A percentile compares a stretch with the other conserved stretches of the same genome.
phyloP scores from a whole-genome alignment of 2,797 vertebrate species.

The Protonibea diacanthus region DNA sequence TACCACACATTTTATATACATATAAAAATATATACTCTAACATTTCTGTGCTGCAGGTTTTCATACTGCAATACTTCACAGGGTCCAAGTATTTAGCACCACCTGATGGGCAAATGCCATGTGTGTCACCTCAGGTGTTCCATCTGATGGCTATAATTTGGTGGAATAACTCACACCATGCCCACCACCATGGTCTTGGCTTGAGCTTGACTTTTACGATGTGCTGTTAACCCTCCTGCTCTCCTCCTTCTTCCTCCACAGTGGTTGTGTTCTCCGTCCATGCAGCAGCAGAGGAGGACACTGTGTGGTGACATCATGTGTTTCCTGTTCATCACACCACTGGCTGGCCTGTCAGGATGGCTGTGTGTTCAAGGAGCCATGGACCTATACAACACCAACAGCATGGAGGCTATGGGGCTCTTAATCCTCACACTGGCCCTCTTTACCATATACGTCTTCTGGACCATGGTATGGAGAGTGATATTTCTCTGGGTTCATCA shows the following conservation, averaged over 20 bases:
- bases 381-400: conserved; percentile 79
- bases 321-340: conserved; percentile 83
- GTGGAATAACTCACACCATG: not conserved
- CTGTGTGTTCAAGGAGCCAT: conserved; percentile 82
- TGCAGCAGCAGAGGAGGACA: conserved; percentile 78
- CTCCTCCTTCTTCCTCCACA: conserved; percentile 21
- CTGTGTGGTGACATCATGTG: conserved; percentile 77
- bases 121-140: not conserved
- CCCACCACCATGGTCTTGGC: too few relatives aligned
- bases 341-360: conserved; percentile 83
- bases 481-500: not conserved
- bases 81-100: not conserved
- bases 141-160: not conserved
- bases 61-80: not conserved
- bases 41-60: not conserved
- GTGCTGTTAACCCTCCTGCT: not conserved
- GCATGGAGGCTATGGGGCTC: conserved; percentile 79
- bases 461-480: conserved; percentile 73
- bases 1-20: too few relatives aligned
- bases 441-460: conserved; percentile 81
- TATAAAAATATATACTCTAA: too few relatives aligned
- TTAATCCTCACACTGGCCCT: conserved; percentile 80
- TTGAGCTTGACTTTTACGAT: not conserved
- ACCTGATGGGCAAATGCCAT: not conserved
- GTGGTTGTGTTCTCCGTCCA: conserved; percentile 78